These are phyloP conservation scores for Aculops lycopersici DNA, from an alignment of 1,140 invertebrate species.

Conservation along the genomic window DNA sequence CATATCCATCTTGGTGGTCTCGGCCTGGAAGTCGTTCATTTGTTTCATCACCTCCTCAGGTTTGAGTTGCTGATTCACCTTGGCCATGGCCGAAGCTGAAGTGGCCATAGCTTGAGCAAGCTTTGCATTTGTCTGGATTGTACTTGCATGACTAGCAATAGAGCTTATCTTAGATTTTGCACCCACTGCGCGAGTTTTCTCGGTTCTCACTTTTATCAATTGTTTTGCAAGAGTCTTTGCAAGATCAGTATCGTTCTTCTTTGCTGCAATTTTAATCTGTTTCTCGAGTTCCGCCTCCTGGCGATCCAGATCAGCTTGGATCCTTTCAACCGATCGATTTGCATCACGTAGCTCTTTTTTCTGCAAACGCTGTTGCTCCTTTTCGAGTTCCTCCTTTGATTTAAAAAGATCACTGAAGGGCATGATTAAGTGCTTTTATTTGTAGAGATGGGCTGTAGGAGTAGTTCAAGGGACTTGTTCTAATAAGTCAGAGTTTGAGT, in stretches of 20 bases:
- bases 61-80: constrained; percentile 54
- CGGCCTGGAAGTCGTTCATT: constrained; percentile 44
- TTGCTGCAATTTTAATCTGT: constrained; percentile 59
- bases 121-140: constrained; percentile 54
- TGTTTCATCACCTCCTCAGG: constrained; percentile 43
- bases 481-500: no score
- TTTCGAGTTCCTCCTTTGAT: not conserved
- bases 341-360: constrained; percentile 41
- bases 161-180: constrained; percentile 36
- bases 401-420: not conserved
- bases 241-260: constrained; percentile 48
- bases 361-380: constrained; percentile 47
- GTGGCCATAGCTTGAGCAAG: constrained; percentile 50
- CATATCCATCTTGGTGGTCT: constrained; percentile 61
- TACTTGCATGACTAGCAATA: constrained; percentile 42
- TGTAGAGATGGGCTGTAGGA: no score
- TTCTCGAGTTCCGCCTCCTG: constrained; percentile 63
- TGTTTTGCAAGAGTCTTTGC: constrained; percentile 42
- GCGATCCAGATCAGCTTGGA: constrained; percentile 37
- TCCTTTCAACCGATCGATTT: constrained; percentile 44
- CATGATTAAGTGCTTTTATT: no score
- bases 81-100: constrained; percentile 27
- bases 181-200: constrained; percentile 42
- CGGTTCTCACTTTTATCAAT: constrained; percentile 47
- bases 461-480: no score